Evolutionary conservation across 2,888 invertebrate genomes (phyloP).

Genomic region (Lucinisca nassula): DNA sequence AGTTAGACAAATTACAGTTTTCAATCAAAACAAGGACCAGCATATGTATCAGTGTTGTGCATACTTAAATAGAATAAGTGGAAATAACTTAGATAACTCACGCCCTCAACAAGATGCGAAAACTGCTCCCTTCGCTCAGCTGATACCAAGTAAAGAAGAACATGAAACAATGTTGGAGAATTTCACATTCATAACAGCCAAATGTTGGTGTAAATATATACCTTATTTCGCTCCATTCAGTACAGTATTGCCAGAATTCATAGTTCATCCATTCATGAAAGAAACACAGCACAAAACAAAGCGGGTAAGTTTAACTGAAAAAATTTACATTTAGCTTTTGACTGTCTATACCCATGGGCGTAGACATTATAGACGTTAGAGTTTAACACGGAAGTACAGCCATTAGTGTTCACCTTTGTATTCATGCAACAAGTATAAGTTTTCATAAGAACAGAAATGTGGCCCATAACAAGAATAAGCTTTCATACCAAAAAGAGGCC

Average conservation of each 20-base stretch:
- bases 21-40: neutral
- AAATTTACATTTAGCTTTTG: too few species aligned
- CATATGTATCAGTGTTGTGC: neutral
- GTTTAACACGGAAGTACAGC: too few species aligned
- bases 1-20: neutral
- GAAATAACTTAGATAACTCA: neutral
- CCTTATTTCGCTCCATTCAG: neutral
- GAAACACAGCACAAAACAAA: neutral
- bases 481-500: too few species aligned
- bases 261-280: neutral
- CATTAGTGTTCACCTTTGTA: too few species aligned
- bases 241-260: neutral
- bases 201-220: neutral
- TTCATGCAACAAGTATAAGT: too few species aligned
- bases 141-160: neutral
- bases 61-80: neutral
- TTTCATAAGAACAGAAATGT: too few species aligned
- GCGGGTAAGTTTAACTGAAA: neutral
- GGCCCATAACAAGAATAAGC: too few species aligned
- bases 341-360: too few species aligned
- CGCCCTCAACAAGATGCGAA: neutral
- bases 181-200: neutral
- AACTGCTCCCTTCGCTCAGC: neutral
- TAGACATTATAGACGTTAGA: too few species aligned
- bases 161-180: neutral